phyloP scores from a whole-genome alignment of 1,140 invertebrate genomes.

The Grapholita molesta region DNA sequence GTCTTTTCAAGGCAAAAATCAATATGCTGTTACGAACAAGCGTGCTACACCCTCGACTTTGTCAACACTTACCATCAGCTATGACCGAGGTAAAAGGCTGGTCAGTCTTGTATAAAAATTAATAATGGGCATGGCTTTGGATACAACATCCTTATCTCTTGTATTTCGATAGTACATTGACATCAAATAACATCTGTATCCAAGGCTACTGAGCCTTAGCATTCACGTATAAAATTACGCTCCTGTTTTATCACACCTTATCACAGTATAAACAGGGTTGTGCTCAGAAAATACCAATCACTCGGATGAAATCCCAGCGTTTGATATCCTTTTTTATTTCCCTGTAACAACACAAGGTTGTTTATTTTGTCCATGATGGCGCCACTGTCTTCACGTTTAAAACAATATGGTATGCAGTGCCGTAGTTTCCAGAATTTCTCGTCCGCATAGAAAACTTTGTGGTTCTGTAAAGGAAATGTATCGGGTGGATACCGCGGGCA shows the following conservation, averaged over 20 bases:
- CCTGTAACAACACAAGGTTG: background rate
- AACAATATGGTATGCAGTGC: background rate
- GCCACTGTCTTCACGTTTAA: background rate
- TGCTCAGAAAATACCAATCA: slow-evolving; percentile 15
- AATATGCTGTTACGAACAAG: no score
- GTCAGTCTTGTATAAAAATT: no score
- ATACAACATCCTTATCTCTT: background rate
- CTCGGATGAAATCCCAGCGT: slow-evolving; percentile 5
- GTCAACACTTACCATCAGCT: no score
- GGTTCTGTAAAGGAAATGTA: background rate
- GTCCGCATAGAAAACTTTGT: slow-evolving; percentile 2
- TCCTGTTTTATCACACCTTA: slow-evolving; percentile 1
- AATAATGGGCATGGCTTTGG: background rate
- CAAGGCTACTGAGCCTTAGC: background rate
- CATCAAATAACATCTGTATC: background rate
- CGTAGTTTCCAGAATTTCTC: background rate
- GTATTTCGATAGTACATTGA: background rate
- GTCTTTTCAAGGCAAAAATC: no score
- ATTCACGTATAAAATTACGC: slow-evolving; percentile 1
- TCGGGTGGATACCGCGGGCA: background rate
- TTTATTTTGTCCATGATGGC: background rate
- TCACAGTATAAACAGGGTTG: slow-evolving; percentile 8
- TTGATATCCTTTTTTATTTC: background rate
- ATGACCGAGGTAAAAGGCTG: no score
- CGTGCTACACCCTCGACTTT: no score